Evolutionary conservation across 2,888 invertebrate genomes (phyloP).

Genomic region (Phortica magna): DNA sequence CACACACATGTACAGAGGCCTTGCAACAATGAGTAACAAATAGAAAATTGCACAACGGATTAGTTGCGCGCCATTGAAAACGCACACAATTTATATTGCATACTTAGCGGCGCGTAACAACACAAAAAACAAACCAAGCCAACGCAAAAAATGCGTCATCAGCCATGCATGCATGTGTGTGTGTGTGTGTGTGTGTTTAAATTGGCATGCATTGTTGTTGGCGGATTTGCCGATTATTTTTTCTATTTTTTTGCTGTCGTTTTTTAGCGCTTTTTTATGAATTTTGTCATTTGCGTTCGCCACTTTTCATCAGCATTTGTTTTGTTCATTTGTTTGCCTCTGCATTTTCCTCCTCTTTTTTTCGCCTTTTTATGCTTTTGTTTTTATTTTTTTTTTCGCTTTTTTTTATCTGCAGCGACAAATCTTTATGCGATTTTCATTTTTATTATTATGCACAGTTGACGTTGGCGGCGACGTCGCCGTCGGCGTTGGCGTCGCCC

Average conservation of each 20-base stretch:
- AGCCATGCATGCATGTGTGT: neutral
- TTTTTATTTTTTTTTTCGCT: no score
- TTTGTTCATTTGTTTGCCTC: neutral
- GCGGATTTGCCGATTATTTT: constrained; percentile 23
- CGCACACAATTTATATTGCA: constrained; percentile 57
- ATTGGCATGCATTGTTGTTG: constrained; percentile 29
- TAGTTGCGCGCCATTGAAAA: constrained; percentile 24
- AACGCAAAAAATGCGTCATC: constrained; percentile 24
- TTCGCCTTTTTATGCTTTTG: constrained; percentile 64
- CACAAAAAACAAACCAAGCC: constrained; percentile 21
- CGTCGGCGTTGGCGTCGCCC: neutral
- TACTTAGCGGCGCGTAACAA: constrained; percentile 59
- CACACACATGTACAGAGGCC: neutral
- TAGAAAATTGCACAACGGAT: constrained; percentile 23
- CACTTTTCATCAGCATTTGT: constrained; percentile 12
- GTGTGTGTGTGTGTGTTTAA: constrained; percentile 14
- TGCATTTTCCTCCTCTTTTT: constrained; percentile 42
- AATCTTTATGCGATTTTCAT: constrained; percentile 69
- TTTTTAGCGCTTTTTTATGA: no score
- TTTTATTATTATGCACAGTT: constrained; percentile 33
- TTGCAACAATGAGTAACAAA: constrained; percentile 20
- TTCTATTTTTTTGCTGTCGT: no score
- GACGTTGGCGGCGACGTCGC: neutral
- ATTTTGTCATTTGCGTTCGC: constrained; percentile 53
- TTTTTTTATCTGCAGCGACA: constrained; percentile 63